Percentiles rank a stretch among this genome's conserved stretches.
Conservation (phyloP, 2,113 vertebrate genomes). For the Phrynosoma platyrhinos region DNA sequence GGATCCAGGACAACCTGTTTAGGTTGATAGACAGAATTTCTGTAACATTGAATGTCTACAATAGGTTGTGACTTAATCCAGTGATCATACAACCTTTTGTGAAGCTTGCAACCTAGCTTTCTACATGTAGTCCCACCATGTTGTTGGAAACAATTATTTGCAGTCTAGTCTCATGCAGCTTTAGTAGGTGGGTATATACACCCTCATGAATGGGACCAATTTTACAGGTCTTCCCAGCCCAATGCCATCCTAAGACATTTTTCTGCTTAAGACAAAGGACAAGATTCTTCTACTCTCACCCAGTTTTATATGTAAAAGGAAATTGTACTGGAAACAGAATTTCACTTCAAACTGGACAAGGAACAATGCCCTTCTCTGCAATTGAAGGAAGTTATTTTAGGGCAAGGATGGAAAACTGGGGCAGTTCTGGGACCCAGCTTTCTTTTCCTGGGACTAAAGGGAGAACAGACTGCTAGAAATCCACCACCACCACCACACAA, state of each 20-base stretch:
- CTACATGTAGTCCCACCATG: not conserved
- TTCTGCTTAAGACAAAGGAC: not conserved
- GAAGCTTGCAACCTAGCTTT: not conserved
- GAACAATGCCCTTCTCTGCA: not conserved
- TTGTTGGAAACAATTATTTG: not conserved
- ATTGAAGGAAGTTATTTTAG: too few relatives aligned
- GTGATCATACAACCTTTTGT: not conserved
- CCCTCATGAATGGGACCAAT: not conserved
- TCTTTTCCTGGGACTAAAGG: too few relatives aligned
- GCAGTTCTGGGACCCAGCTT: too few relatives aligned
- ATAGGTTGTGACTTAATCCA: too few relatives aligned
- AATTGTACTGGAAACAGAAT: not conserved
- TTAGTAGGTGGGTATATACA: not conserved
- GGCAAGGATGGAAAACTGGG: too few relatives aligned
- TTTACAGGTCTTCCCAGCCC: not conserved
- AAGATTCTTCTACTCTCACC: too few relatives aligned
- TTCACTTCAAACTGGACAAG: not conserved
- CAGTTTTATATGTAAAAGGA: not conserved
- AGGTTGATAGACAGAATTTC: not conserved
- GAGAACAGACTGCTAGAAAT: too few relatives aligned
- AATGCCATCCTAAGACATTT: not conserved
- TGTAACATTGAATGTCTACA: too few relatives aligned
- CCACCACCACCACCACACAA: too few relatives aligned
- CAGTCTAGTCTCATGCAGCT: too few relatives aligned
- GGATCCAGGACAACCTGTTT: not conserved